phyloP scores from a whole-genome alignment of 1,140 invertebrate species.

The Oreohelix idahoensis region DNA sequence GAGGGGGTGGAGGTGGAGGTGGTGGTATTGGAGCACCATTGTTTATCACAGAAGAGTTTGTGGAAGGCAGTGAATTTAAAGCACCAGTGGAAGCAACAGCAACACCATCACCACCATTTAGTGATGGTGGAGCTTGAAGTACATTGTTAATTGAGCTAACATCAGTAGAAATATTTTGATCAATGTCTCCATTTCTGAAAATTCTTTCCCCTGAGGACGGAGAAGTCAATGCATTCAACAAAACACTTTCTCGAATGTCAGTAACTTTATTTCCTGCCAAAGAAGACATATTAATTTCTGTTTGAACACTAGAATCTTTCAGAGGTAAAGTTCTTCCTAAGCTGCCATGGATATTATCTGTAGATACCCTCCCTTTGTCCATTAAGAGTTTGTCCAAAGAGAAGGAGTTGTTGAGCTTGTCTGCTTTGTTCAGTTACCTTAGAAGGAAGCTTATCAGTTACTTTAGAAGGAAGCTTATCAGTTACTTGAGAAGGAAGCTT shows the following conservation, averaged over 20 bases:
- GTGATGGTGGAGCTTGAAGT: neutral
- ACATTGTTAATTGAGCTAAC: neutral
- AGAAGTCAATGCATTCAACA: neutral
- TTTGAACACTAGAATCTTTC: constrained; percentile 45
- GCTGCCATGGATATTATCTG: constrained; percentile 1
- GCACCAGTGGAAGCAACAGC: neutral
- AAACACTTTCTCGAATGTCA: neutral
- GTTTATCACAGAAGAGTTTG: constrained; percentile 21
- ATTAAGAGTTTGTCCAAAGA: constrained; percentile 38
- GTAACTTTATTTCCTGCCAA: neutral
- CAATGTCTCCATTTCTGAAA: constrained; percentile 8
- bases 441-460: too few relatives aligned
- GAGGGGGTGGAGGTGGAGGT: constrained; percentile 44
- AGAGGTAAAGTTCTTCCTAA: neutral
- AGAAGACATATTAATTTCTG: constrained; percentile 27
- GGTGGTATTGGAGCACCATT: constrained; percentile 55
- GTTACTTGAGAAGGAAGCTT: too few relatives aligned
- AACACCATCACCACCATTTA: neutral
- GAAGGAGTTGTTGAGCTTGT: constrained; percentile 2
- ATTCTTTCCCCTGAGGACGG: neutral
- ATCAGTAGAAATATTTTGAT: neutral
- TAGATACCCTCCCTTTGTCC: neutral
- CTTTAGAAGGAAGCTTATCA: too few relatives aligned
- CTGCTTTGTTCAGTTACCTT: too few relatives aligned
- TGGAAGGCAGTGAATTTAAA: constrained; percentile 15